phyloP scores from a whole-genome alignment of 2,797 vertebrate genomes.

The Pelobates cultripes region DNA sequence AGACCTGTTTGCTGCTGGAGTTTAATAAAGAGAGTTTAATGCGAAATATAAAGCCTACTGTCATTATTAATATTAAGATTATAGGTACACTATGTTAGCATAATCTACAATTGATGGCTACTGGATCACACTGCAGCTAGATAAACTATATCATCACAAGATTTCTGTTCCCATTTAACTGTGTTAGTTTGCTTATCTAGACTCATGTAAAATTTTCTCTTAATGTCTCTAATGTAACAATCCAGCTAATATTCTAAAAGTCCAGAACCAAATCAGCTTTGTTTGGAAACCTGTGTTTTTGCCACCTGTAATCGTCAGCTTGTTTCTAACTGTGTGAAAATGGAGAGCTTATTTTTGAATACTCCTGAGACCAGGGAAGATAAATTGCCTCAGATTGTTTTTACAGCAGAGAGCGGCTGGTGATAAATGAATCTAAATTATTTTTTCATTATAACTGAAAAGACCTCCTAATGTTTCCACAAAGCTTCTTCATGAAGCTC shows the following conservation, averaged over 20 bases:
- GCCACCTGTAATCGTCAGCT: conserved; percentile 43
- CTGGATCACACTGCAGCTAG: neutral
- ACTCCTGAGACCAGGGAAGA: conserved; percentile 47
- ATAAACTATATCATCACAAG: conserved; percentile 23
- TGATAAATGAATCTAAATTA: conserved; percentile 53
- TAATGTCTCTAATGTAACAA: conserved; percentile 33
- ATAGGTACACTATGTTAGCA: no score
- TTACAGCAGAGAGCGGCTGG: conserved; percentile 42
- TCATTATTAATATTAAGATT: no score
- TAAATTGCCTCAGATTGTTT: conserved; percentile 51
- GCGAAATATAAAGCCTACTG: no score
- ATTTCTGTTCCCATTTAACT: neutral
- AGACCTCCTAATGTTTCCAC: conserved; percentile 53
- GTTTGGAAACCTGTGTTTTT: conserved; percentile 44
- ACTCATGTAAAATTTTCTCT: conserved; percentile 26
- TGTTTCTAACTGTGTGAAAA: conserved; percentile 44
- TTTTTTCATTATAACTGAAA: conserved; percentile 52
- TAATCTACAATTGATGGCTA: neutral
- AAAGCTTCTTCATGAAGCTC: conserved; percentile 45
- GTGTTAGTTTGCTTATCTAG: conserved; percentile 4
- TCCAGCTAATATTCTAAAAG: conserved; percentile 44
- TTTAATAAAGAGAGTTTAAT: no score
- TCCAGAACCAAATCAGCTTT: conserved; percentile 37
- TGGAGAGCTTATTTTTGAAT: conserved; percentile 52
- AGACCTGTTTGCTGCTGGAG: no score